These are phyloP conservation scores for Syrphus vitripennis DNA, from an alignment of 2,888 invertebrate genomes.

Conservation along the genomic window DNA sequence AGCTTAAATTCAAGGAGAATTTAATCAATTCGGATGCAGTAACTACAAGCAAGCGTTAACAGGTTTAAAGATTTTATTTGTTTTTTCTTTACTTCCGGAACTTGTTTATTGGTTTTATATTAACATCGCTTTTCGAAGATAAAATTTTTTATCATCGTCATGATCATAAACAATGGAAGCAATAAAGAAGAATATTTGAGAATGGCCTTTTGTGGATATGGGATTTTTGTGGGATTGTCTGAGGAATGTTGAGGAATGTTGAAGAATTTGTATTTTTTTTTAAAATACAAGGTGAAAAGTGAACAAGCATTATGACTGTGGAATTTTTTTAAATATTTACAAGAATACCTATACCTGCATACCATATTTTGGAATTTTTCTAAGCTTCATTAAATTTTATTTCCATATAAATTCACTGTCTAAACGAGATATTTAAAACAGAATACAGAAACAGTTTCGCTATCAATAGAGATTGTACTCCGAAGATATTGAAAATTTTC, in stretches of 20 bases:
- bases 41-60: background rate
- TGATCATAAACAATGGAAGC: constrained; percentile 11
- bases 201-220: constrained; percentile 13
- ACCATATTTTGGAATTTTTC: no score
- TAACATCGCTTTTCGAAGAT: constrained; percentile 4
- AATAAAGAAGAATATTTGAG: background rate
- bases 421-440: no score
- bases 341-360: no score
- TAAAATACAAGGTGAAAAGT: background rate
- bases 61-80: background rate
- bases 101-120: constrained; percentile 9
- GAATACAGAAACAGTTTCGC: no score
- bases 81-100: constrained; percentile 27
- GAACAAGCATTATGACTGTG: background rate
- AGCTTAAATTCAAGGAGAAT: constrained; percentile 34
- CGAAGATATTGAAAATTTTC: no score
- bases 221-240: background rate
- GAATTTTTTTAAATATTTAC: no score
- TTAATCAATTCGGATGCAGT: constrained; percentile 23
- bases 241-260: background rate
- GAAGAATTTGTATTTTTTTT: background rate
- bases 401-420: no score
- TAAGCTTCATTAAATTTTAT: no score
- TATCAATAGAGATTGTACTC: no score
- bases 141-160: background rate